These are phyloP conservation scores for Cremastobaeus sp. DNA, from an alignment of 2,888 invertebrate genomes.

Conservation along the genomic window DNA sequence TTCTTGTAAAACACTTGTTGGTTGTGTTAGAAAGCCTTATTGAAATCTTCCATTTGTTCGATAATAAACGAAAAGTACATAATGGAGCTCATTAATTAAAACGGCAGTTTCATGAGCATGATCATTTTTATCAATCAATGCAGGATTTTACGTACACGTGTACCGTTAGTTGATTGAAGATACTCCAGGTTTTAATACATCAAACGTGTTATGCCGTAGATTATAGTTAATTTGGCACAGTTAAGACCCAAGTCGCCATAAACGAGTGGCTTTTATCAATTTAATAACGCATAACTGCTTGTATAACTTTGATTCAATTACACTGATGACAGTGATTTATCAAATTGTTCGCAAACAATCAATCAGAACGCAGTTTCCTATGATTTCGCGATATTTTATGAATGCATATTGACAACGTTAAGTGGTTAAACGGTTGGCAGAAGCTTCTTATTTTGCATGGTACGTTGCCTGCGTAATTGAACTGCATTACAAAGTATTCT, in stretches of 20 bases:
- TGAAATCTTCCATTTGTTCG: too few species aligned
- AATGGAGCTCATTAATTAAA: too few species aligned
- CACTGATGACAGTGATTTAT: background rate
- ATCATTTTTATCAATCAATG: too few species aligned
- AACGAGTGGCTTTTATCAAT: constrained; percentile 5
- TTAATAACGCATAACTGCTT: background rate
- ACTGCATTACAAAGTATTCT: constrained; percentile 28
- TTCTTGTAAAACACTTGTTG: too few species aligned
- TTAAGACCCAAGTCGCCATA: too few species aligned
- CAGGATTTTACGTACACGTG: background rate
- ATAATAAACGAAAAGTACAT: too few species aligned
- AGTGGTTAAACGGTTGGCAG: constrained; percentile 1
- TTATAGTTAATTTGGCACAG: too few species aligned
- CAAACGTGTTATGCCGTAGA: too few species aligned
- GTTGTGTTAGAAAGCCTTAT: too few species aligned
- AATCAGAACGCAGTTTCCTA: background rate
- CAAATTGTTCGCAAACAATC: constrained; percentile 8
- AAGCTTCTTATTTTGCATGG: constrained; percentile 24
- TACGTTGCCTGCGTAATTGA: constrained; percentile 36
- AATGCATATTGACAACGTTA: constrained; percentile 18
- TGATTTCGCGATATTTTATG: background rate
- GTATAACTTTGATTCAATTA: constrained; percentile 3
- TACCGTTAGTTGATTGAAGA: too few species aligned
- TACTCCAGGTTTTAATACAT: too few species aligned
- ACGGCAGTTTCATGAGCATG: too few species aligned